phyloP scores from a whole-genome alignment of 2,113 vertebrate genomes.

The Corvus hawaiiensis region DNA sequence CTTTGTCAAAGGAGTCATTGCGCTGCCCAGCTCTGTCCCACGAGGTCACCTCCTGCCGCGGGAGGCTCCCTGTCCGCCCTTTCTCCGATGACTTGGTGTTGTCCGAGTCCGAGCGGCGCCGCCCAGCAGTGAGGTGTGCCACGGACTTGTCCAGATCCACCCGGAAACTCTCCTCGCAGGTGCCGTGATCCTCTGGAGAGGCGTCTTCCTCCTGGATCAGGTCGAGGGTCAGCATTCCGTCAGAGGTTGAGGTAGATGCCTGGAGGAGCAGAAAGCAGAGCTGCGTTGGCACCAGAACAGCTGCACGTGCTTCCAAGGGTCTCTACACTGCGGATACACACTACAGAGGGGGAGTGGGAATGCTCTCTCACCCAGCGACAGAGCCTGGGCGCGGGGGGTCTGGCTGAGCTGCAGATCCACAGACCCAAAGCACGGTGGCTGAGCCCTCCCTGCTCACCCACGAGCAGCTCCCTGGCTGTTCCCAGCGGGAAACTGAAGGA shows the following conservation, averaged over 20 bases:
- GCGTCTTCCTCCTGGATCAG: slow-evolving; percentile 91
- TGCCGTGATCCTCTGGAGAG: slow-evolving; percentile 65
- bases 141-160: slow-evolving; percentile 74
- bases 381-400: accelerated
- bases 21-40: slow-evolving; percentile 52
- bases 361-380: background rate
- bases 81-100: background rate
- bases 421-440: background rate
- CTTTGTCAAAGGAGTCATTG: slow-evolving; percentile 62
- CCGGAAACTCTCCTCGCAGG: slow-evolving; percentile 79
- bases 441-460: background rate
- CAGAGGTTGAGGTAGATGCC: slow-evolving; percentile 90
- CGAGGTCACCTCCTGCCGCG: slow-evolving; percentile 27
- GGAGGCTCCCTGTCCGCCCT: slow-evolving; percentile 71
- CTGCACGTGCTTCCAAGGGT: too few relatives aligned
- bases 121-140: slow-evolving; percentile 46
- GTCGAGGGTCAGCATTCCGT: slow-evolving; percentile 93
- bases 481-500: background rate
- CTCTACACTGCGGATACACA: accelerated
- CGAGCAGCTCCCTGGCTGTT: background rate
- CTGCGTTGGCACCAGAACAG: accelerated
- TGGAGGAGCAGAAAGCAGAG: background rate
- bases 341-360: background rate
- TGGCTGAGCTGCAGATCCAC: background rate
- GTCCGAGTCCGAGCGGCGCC: slow-evolving; percentile 72